Conservation (phyloP, 2,888 invertebrate genomes). For the Spodoptera littoralis region DNA sequence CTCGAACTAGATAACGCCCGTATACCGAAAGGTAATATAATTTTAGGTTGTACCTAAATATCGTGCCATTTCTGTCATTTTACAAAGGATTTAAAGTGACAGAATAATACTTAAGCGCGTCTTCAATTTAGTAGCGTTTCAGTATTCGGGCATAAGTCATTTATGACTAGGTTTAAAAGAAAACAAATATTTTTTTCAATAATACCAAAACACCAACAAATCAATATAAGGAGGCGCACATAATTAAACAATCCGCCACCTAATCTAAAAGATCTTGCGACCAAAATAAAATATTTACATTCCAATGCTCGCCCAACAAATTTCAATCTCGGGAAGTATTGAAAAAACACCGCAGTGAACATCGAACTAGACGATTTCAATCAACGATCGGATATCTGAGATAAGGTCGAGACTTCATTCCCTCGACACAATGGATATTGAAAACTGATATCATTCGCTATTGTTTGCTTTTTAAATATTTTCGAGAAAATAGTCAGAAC, state of each 20-base stretch:
- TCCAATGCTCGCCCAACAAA: slow-evolving; percentile 48
- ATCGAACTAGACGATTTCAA: slow-evolving; percentile 54
- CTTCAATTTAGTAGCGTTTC: no score
- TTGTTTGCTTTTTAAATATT: slow-evolving; percentile 61
- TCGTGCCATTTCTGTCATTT: no score
- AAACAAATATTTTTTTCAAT: no score
- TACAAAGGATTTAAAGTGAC: no score
- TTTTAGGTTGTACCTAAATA: no score
- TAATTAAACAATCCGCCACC: slow-evolving; percentile 23
- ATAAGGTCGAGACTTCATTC: slow-evolving; percentile 60
- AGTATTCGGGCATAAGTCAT: no score
- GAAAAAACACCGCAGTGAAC: slow-evolving; percentile 51
- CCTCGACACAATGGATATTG: slow-evolving; percentile 57
- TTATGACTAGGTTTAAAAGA: no score
- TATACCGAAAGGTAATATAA: no score
- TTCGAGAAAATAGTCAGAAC: slow-evolving; percentile 33
- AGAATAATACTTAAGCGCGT: no score
- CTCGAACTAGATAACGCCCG: no score
- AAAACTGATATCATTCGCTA: slow-evolving; percentile 50
- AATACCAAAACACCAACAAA: no score
- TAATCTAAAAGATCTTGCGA: slow-evolving; percentile 37
- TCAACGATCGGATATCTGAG: slow-evolving; percentile 56
- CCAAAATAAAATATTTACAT: slow-evolving; percentile 47
- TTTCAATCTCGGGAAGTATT: slow-evolving; percentile 54
- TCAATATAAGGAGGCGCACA: background rate